These are phyloP conservation scores for Callospermophilus lateralis DNA, from an alignment of 2,113 vertebrate species.

Conservation along the genomic window DNA sequence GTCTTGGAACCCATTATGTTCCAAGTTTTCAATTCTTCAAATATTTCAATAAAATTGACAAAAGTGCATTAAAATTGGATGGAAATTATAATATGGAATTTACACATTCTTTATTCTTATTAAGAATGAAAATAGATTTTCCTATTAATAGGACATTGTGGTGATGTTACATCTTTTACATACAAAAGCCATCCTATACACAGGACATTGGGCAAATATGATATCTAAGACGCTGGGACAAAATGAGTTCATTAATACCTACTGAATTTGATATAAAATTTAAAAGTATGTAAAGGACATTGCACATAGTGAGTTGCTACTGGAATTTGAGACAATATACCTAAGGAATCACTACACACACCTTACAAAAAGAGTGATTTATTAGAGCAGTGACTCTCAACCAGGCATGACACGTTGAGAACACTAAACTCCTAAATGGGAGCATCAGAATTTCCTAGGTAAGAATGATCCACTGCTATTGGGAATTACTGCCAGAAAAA, in stretches of 20 bases:
- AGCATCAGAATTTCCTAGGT: neutral
- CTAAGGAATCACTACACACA: neutral
- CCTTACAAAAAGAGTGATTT: neutral
- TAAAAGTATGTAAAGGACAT: neutral
- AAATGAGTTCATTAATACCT: neutral
- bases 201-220: too few species aligned
- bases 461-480: neutral
- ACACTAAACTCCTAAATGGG: neutral
- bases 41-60: too few species aligned
- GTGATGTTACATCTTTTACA: too few species aligned
- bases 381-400: neutral
- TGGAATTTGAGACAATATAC: neutral
- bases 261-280: neutral
- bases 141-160: too few species aligned
- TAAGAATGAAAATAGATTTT: too few species aligned
- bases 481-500: conserved; percentile 33
- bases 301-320: neutral
- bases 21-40: too few species aligned
- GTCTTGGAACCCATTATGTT: neutral
- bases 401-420: neutral
- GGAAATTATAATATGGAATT: too few species aligned
- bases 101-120: too few species aligned
- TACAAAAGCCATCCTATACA: too few species aligned
- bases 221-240: too few species aligned
- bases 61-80: too few species aligned